These are phyloP conservation scores for Artemia sp. DNA, from an alignment of 2,888 invertebrate species.

Conservation along the genomic window DNA sequence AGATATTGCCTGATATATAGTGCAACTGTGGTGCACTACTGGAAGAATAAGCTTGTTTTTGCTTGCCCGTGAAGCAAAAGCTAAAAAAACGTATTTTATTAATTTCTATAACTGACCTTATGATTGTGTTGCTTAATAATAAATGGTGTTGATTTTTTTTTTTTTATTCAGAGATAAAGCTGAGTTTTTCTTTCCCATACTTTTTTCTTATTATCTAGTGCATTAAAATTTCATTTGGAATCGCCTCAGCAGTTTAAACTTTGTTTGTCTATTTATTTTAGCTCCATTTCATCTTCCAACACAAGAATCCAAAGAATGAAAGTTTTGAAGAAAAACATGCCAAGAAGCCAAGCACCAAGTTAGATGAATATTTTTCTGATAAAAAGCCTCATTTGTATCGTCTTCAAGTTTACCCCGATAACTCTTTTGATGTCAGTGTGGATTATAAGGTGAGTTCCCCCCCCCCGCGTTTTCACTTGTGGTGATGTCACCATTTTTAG, in stretches of 20 bases:
- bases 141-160: too few species aligned
- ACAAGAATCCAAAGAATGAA: constrained; percentile 81
- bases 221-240: background rate
- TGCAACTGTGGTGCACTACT: too few species aligned
- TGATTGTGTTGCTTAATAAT: too few species aligned
- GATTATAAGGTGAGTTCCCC: constrained; percentile 45
- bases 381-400: constrained; percentile 78
- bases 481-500: too few species aligned
- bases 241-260: background rate
- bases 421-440: constrained; percentile 57
- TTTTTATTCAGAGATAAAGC: too few species aligned
- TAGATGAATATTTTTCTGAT: constrained; percentile 76
- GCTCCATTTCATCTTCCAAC: constrained; percentile 75
- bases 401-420: constrained; percentile 57
- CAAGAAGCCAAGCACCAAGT: constrained; percentile 65
- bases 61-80: too few species aligned
- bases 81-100: too few species aligned
- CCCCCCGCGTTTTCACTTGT: too few species aligned
- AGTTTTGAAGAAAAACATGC: constrained; percentile 84
- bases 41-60: too few species aligned
- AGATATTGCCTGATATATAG: too few species aligned
- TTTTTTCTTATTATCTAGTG: background rate
- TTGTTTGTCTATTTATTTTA: constrained; percentile 30
- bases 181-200: background rate
- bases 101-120: too few species aligned